Percentiles rank a stretch among this genome's conserved stretches.
Evolutionary conservation across 2,113 vertebrate genomes (phyloP).

Genomic region (Mobula birostris): DNA sequence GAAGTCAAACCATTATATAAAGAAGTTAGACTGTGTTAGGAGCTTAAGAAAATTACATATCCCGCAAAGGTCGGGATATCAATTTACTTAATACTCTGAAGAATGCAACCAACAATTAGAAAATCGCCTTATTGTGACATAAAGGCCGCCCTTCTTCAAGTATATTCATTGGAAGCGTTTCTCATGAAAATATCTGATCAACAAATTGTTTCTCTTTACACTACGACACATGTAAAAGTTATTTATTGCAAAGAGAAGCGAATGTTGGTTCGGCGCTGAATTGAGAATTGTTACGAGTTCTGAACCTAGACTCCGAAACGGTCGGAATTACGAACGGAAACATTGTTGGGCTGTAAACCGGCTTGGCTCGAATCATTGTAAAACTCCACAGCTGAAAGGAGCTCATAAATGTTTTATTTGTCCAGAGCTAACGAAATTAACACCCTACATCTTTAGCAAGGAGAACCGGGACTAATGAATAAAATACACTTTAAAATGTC

Average conservation of each 20-base stretch:
- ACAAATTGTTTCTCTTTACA: background rate
- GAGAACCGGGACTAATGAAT: background rate
- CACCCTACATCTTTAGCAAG: too few relatives aligned
- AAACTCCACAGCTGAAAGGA: background rate
- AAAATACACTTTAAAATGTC: background rate
- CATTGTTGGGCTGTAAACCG: background rate
- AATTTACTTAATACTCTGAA: background rate
- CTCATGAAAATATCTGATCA: background rate
- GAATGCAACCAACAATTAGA: background rate
- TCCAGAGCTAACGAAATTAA: background rate
- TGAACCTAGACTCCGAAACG: background rate
- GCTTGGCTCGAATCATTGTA: background rate
- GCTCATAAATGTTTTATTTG: conserved; percentile 23
- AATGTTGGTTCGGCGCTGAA: background rate
- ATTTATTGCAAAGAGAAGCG: background rate
- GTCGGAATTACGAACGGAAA: background rate
- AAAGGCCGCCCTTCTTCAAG: background rate
- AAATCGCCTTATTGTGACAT: background rate
- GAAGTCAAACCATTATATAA: background rate
- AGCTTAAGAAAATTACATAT: background rate
- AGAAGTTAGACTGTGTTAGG: background rate
- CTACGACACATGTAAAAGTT: background rate
- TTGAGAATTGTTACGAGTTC: background rate
- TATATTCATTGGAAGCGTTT: background rate
- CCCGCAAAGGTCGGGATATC: background rate